Evolutionary conservation across 2,797 vertebrate species (phyloP).

Genomic region (Poecilia picta): DNA sequence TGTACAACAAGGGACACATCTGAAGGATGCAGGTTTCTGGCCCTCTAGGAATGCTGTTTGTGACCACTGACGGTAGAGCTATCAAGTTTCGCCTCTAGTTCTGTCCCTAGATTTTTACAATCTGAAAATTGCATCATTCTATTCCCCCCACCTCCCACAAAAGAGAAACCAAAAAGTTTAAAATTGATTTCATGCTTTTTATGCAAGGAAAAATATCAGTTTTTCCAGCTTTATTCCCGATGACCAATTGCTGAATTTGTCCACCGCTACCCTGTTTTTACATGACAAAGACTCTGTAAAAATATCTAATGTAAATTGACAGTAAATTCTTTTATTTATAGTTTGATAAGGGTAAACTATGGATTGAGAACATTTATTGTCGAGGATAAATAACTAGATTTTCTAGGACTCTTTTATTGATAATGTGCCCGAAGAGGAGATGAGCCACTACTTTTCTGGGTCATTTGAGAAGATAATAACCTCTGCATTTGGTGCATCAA

Average conservation of each 20-base stretch:
- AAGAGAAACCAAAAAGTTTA: not conserved
- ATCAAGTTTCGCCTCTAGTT: not conserved
- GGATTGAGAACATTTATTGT: not conserved
- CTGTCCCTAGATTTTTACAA: not conserved
- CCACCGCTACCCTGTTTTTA: not conserved
- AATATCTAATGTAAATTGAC: not conserved
- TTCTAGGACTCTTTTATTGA: not conserved
- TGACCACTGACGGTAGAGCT: too few species aligned
- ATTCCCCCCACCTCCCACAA: not conserved
- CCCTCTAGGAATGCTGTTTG: too few species aligned
- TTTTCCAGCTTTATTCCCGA: not conserved
- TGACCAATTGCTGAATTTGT: not conserved
- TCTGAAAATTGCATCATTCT: not conserved
- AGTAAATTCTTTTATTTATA: not conserved
- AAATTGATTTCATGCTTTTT: not conserved
- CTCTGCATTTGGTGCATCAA: not conserved
- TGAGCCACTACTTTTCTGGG: not conserved
- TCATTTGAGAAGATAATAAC: not conserved
- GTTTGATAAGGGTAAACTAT: not conserved
- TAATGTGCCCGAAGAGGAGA: not conserved
- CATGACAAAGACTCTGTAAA: not conserved
- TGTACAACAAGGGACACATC: too few species aligned
- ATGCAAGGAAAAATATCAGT: not conserved
- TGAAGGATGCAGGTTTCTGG: too few species aligned
- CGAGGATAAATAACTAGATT: not conserved